Base-by-base conservation (phyloP, 2,888 invertebrate species). In the Melanostoma scalare region DNA sequence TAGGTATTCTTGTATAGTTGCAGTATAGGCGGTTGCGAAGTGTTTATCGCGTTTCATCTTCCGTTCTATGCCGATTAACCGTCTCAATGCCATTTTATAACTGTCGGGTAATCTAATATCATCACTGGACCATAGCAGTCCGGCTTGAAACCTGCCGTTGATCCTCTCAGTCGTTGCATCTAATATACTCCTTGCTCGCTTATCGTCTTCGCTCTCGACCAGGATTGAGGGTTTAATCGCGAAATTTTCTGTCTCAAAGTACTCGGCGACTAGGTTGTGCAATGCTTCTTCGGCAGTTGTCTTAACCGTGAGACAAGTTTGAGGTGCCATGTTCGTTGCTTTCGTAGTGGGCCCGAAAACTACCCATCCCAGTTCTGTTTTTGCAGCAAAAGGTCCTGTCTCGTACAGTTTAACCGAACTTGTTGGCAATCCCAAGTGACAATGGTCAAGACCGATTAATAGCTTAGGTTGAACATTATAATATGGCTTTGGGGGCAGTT, bases 371-470 rank as follows among this genome's bases (percentile, higher is more conserved):
- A 78, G 50, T 6, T 77, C 36, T 0, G 71, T 77, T 9, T 63
- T 44, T 1, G 71, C 71, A 8, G 77, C 77, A 35, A 8, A 63
- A 3, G 71, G 63, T 9, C 56, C 71, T 20, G 40, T 10, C 3
- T 8, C 38, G n/a, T 38, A 38, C 4, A 33, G 2, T 4, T 2
- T 36, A 9, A n/a, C 6, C 30, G 44, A 6, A 68, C 8, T 6
- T 48, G 4, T 52, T 9, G 77, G 74, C 33, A 71, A 4, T 46
- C 78, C 74, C 20, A 84, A 38, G 9, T 82, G 72, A 6, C 63
- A 74, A 6, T 82, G 67, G 31, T 85, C 73, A n/a, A 79, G 38
- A 9, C 81, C 69, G 48, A 72, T 78, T 1, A 80, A 31, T 6
- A 78, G 10, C 20, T 46, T 67, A 8, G 72, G 80, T n/a, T 40